phyloP scores from a whole-genome alignment of 1,140 invertebrate species.

The Diabrotica undecimpunctata region DNA sequence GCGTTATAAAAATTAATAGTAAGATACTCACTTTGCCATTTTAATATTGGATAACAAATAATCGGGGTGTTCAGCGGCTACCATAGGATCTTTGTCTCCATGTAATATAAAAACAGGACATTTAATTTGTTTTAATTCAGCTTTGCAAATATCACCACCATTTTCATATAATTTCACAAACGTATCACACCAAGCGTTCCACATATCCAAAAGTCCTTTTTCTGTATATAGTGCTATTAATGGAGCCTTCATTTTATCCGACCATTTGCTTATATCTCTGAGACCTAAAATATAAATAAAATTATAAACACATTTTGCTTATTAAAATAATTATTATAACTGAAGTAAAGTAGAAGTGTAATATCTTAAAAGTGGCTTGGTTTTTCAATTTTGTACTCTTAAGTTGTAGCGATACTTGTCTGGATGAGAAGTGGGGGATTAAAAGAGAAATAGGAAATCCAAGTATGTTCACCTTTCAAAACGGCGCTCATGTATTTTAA shows the following conservation, averaged over 20 bases:
- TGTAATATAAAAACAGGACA: slow-evolving; percentile 79
- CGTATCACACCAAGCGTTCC: slow-evolving; percentile 70
- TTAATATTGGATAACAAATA: slow-evolving; percentile 67
- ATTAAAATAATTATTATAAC: too few species aligned
- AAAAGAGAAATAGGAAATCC: too few species aligned
- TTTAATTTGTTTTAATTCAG: slow-evolving; percentile 58
- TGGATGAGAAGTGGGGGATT: too few species aligned
- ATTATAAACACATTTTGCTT: slow-evolving; percentile 4
- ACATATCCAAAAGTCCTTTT: slow-evolving; percentile 65
- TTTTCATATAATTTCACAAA: slow-evolving; percentile 56
- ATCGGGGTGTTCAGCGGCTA: slow-evolving; percentile 67
- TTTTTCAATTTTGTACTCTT: too few species aligned
- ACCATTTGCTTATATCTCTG: slow-evolving; percentile 74
- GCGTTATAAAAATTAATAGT: too few species aligned
- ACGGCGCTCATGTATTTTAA: too few species aligned
- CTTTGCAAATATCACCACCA: slow-evolving; percentile 70
- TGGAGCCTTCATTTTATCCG: slow-evolving; percentile 69
- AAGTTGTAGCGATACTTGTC: too few species aligned
- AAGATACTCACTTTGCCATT: slow-evolving; percentile 56
- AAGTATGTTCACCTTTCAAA: too few species aligned
- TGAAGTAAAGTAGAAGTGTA: too few species aligned
- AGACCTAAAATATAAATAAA: slow-evolving; percentile 47
- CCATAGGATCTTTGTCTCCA: slow-evolving; percentile 75
- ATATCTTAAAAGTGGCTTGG: too few species aligned
- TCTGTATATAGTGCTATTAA: slow-evolving; percentile 73